Conservation (phyloP, 2,888 invertebrate species). For the Nomada goodeniana region DNA sequence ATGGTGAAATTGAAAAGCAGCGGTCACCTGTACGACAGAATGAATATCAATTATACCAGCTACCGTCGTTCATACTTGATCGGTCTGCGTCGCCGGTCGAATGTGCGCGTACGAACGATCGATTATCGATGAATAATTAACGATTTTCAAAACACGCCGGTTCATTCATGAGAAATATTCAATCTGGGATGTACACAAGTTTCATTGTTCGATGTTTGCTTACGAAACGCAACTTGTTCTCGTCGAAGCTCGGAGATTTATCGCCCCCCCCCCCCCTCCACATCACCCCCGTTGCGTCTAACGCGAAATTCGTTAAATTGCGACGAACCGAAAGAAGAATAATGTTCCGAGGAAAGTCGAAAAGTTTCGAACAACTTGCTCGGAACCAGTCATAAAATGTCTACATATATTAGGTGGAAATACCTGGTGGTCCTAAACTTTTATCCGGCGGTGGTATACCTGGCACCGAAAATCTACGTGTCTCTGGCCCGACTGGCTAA, state of each 20-base stretch:
- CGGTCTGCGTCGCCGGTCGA: not conserved
- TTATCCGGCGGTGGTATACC: not conserved
- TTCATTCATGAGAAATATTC: constrained; percentile 4
- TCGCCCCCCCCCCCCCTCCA: not conserved
- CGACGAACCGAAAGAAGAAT: not conserved
- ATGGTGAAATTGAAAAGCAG: constrained; percentile 17
- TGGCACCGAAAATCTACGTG: constrained; percentile 10
- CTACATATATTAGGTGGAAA: too few relatives aligned
- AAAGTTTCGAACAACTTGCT: too few relatives aligned
- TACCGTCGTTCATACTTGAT: constrained; percentile 4
- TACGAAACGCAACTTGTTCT: constrained; percentile 4
- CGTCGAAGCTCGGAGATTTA: not conserved
- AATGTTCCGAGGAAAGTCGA: not conserved
- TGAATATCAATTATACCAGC: constrained; percentile 22
- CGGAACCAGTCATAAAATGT: too few relatives aligned
- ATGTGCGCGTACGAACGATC: not conserved
- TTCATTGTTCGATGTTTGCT: constrained; percentile 4
- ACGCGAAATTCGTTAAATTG: not conserved
- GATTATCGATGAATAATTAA: constrained; percentile 26
- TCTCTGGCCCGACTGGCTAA: constrained; percentile 17
- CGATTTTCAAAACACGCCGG: not conserved
- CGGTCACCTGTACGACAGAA: not conserved
- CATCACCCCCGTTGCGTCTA: not conserved
- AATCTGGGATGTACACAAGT: constrained; percentile 7
- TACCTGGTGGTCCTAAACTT: too few relatives aligned